These are phyloP conservation scores for Frankliniella intonsa DNA, from an alignment of 2,888 invertebrate species.

Conservation along the genomic window DNA sequence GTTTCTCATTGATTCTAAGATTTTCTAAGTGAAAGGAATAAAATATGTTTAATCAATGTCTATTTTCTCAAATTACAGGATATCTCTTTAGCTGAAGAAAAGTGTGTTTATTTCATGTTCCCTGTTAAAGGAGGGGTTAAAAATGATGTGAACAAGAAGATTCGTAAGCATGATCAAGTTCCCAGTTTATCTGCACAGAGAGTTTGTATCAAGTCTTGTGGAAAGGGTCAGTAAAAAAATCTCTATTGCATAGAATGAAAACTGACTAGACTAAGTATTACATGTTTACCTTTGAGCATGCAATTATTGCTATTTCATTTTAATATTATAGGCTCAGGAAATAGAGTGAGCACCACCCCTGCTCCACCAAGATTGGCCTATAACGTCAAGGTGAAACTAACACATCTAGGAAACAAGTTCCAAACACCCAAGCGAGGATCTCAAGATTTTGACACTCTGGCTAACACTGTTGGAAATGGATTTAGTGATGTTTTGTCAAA, in stretches of 20 bases:
- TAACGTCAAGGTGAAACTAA: conserved; percentile 66
- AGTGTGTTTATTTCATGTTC: conserved; percentile 83
- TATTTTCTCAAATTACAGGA: conserved; percentile 52
- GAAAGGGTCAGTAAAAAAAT: conserved; percentile 55
- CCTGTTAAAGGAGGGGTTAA: conserved; percentile 77
- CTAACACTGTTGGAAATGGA: conserved; percentile 60
- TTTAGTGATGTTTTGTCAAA: conserved; percentile 58
- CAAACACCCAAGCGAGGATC: conserved; percentile 67
- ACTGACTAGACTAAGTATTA: neutral
- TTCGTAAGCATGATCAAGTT: conserved; percentile 68
- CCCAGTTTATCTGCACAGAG: conserved; percentile 69
- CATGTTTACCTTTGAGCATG: neutral
- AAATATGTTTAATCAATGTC: conserved; percentile 30
- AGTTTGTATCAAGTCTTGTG: conserved; percentile 79
- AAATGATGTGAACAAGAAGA: conserved; percentile 78
- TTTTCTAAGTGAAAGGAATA: conserved; percentile 18
- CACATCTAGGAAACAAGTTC: conserved; percentile 72
- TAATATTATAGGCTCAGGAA: conserved; percentile 26
- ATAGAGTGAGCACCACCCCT: conserved; percentile 41
- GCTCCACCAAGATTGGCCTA: conserved; percentile 65
- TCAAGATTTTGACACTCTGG: conserved; percentile 66
- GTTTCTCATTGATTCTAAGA: neutral
- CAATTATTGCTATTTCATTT: conserved; percentile 2
- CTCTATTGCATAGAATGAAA: neutral
- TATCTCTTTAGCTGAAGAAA: conserved; percentile 72